These are phyloP conservation scores for Pangasius djambal DNA, from an alignment of 2,797 vertebrate species.

Conservation along the genomic window DNA sequence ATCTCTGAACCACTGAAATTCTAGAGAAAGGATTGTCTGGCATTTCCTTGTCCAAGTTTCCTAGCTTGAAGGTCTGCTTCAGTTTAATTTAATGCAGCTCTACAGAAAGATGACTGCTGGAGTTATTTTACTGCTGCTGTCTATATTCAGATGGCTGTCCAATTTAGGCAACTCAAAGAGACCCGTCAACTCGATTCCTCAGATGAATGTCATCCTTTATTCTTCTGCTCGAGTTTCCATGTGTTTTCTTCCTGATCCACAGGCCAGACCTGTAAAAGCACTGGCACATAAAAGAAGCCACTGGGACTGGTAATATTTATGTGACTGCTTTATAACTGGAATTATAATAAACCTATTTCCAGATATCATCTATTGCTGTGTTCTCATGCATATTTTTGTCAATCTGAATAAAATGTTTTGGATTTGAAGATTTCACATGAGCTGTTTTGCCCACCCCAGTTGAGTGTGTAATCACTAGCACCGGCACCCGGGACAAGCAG, in stretches of 20 bases:
- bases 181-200: not conserved
- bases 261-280: slow-evolving; percentile 28
- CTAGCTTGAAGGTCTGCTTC: slow-evolving; percentile 24
- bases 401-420: slow-evolving; percentile 10
- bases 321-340: slow-evolving; percentile 28
- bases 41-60: slow-evolving; percentile 23
- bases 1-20: slow-evolving; percentile 24
- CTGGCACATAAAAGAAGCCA: slow-evolving; percentile 7
- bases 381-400: slow-evolving; percentile 1
- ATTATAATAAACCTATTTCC: slow-evolving; percentile 5
- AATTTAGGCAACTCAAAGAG: not conserved
- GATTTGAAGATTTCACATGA: not conserved
- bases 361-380: not conserved
- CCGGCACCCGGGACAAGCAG: not conserved
- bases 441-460: too few relatives aligned
- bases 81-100: slow-evolving; percentile 20
- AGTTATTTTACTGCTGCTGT: slow-evolving; percentile 3
- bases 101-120: slow-evolving; percentile 16
- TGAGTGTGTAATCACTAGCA: too few relatives aligned
- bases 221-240: slow-evolving; percentile 38
- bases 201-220: slow-evolving; percentile 19
- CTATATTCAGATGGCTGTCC: slow-evolving; percentile 3
- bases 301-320: slow-evolving; percentile 37
- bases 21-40: slow-evolving; percentile 22
- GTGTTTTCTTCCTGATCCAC: slow-evolving; percentile 13